These are phyloP conservation scores for Sciaenops ocellatus DNA, from an alignment of 2,797 vertebrate genomes.

Conservation along the genomic window DNA sequence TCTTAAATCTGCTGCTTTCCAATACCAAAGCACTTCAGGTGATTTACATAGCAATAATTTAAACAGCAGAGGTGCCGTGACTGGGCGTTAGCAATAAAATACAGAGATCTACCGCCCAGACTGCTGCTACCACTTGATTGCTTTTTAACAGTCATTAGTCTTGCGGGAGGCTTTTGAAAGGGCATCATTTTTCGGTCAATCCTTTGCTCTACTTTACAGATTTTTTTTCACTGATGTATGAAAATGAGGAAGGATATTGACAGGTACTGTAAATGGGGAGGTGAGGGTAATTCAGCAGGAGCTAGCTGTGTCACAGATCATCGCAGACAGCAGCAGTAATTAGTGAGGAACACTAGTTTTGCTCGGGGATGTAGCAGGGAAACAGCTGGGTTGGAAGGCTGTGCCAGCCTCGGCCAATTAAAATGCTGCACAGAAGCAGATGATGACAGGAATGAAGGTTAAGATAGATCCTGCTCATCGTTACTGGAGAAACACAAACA, in stretches of 20 bases:
- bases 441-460: slow-evolving; percentile 48
- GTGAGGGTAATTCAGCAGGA: slow-evolving; percentile 58
- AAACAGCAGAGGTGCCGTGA: slow-evolving; percentile 78
- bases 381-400: slow-evolving; percentile 64
- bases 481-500: slow-evolving; percentile 43
- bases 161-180: slow-evolving; percentile 65
- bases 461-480: slow-evolving; percentile 33
- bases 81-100: slow-evolving; percentile 81
- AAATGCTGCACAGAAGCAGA: slow-evolving; percentile 53
- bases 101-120: slow-evolving; percentile 80
- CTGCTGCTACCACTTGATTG: slow-evolving; percentile 79
- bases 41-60: slow-evolving; percentile 89
- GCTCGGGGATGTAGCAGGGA: slow-evolving; percentile 57
- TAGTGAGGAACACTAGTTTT: slow-evolving; percentile 68
- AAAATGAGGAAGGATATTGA: slow-evolving; percentile 66
- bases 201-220: slow-evolving; percentile 45
- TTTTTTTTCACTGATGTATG: slow-evolving; percentile 60
- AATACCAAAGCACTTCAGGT: slow-evolving; percentile 80
- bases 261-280: slow-evolving; percentile 58
- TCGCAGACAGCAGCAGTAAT: slow-evolving; percentile 70
- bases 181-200: slow-evolving; percentile 67
- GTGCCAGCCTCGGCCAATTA: slow-evolving; percentile 61
- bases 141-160: slow-evolving; percentile 85
- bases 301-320: slow-evolving; percentile 60
- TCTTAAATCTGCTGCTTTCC: slow-evolving; percentile 85